These are phyloP conservation scores for Anoplopoma fimbria DNA, from an alignment of 2,113 vertebrate species.

Conservation along the genomic window DNA sequence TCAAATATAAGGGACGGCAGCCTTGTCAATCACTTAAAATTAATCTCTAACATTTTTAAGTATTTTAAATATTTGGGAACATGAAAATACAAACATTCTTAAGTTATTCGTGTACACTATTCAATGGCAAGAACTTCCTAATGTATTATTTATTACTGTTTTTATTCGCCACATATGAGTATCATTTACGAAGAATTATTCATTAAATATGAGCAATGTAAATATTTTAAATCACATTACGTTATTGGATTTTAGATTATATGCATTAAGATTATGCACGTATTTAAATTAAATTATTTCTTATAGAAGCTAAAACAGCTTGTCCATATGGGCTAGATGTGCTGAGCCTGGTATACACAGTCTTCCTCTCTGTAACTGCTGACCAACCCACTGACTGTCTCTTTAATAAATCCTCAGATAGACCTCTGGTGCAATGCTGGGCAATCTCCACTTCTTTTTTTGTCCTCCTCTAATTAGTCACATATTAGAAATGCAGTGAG, in stretches of 20 bases:
- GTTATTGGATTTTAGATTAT: background rate
- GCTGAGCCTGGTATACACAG: background rate
- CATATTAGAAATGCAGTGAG: conserved; percentile 74
- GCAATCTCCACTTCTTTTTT: conserved; percentile 57
- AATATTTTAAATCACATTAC: background rate
- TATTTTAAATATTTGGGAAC: background rate
- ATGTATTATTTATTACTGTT: background rate
- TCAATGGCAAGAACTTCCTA: background rate
- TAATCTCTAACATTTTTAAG: background rate
- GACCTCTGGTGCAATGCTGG: conserved; percentile 48
- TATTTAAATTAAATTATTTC: background rate
- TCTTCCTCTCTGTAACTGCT: conserved; percentile 15
- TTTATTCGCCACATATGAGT: background rate
- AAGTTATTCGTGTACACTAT: background rate
- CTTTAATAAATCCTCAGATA: conserved; percentile 58
- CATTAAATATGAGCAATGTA: background rate
- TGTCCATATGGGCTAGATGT: background rate
- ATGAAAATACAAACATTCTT: background rate
- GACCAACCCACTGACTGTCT: conserved; percentile 38
- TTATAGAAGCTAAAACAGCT: background rate
- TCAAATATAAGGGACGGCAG: background rate
- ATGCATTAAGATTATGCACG: background rate
- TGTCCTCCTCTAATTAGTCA: conserved; percentile 73
- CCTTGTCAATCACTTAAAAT: background rate
- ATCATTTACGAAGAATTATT: background rate